These are phyloP conservation scores for Heliconius aoede DNA, from an alignment of 2,888 invertebrate genomes.

Conservation along the genomic window DNA sequence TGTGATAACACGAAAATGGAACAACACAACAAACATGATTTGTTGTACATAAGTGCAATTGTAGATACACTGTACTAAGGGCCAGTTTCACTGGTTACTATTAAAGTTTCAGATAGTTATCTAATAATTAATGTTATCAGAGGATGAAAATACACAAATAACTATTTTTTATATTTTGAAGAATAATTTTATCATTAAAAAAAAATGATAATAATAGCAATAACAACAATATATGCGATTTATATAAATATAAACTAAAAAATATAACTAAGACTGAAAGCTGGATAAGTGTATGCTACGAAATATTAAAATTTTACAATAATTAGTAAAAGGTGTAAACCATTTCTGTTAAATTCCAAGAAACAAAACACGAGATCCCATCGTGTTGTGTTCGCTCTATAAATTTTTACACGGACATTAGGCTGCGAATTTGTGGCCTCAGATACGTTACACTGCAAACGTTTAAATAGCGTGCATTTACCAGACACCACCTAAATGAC, in stretches of 20 bases:
- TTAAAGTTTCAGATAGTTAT: no score
- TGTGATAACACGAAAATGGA: conserved; percentile 23
- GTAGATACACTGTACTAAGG: not conserved
- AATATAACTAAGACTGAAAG: conserved; percentile 25
- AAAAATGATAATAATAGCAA: no score
- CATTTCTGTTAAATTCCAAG: not conserved
- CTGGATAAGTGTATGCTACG: conserved; percentile 17
- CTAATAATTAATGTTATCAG: no score
- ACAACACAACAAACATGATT: conserved; percentile 8
- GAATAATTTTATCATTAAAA: no score
- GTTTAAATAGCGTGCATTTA: conserved; percentile 42
- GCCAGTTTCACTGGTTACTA: no score
- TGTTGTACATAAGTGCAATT: not conserved
- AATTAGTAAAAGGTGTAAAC: no score
- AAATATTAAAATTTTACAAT: conserved; percentile 24
- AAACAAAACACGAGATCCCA: conserved; percentile 2
- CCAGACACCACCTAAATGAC: conserved; percentile 41
- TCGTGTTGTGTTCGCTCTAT: conserved; percentile 39
- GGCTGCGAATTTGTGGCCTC: conserved; percentile 40
- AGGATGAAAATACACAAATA: no score
- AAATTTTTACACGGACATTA: conserved; percentile 43
- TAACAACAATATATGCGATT: no score
- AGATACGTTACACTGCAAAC: conserved; percentile 40
- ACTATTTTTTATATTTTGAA: no score
- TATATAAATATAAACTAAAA: no score